These are phyloP conservation scores for Amaurobius ferox DNA, from an alignment of 2,888 invertebrate genomes.

Conservation along the genomic window DNA sequence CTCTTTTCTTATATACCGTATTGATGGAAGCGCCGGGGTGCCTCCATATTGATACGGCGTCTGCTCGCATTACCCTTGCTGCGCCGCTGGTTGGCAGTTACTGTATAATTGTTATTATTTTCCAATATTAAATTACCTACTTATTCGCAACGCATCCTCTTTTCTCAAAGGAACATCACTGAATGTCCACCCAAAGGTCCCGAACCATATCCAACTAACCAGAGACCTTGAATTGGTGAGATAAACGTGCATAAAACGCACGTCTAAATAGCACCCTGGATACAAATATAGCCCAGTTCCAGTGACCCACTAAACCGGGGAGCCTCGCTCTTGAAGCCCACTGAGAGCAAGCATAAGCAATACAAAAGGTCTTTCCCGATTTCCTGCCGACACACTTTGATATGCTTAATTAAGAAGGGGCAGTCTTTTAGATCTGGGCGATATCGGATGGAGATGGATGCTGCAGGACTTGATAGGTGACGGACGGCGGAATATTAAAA, in stretches of 20 bases:
- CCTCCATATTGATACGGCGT: too few relatives aligned
- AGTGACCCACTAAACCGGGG: constrained; percentile 12
- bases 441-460: too few relatives aligned
- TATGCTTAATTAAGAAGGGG: background rate
- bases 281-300: constrained; percentile 21
- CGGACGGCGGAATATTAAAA: too few relatives aligned
- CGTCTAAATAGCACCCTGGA: background rate
- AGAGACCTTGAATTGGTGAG: background rate
- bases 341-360: background rate
- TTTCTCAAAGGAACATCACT: too few relatives aligned
- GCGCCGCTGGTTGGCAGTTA: too few relatives aligned
- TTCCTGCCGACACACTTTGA: constrained; percentile 8
- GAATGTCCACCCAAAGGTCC: background rate
- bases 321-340: background rate
- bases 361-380: background rate
- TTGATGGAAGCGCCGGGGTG: too few relatives aligned
- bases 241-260: background rate
- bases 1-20: too few relatives aligned
- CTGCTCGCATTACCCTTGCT: too few relatives aligned
- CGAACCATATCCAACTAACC: background rate
- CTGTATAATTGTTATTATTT: too few relatives aligned
- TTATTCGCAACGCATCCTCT: too few relatives aligned
- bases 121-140: too few relatives aligned
- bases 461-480: too few relatives aligned
- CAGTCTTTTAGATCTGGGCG: background rate